Evolutionary conservation across 2,113 vertebrate species (phyloP).

Genomic region (Odocoileus virginianus): DNA sequence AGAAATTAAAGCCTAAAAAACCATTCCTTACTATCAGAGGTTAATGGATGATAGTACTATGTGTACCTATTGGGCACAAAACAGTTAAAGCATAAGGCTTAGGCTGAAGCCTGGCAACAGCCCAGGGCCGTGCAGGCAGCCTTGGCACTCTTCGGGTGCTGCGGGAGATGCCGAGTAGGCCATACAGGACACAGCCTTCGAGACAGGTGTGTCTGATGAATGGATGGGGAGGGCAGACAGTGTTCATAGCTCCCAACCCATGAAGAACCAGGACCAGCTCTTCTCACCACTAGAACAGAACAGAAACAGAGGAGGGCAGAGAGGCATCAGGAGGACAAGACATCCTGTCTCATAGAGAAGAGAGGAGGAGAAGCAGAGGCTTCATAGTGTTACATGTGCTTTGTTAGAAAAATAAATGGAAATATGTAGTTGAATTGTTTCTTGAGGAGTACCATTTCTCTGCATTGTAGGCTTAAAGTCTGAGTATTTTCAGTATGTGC

Average conservation of each 20-base stretch:
- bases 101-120: neutral
- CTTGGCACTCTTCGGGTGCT: neutral
- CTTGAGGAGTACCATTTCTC: neutral
- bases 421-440: neutral
- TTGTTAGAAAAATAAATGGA: neutral
- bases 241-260: neutral
- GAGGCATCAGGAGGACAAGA: neutral
- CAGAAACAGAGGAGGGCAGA: neutral
- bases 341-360: neutral
- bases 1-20: constrained; percentile 13
- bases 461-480: neutral
- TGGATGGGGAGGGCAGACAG: too few relatives aligned
- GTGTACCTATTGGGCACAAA: neutral
- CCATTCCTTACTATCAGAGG: neutral
- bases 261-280: neutral
- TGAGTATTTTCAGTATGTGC: neutral
- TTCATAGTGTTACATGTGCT: neutral
- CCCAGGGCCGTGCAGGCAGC: neutral
- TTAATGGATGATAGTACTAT: neutral
- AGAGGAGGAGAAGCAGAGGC: neutral
- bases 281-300: neutral
- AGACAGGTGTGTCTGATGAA: neutral
- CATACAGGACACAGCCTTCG: neutral
- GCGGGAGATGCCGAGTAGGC: neutral
- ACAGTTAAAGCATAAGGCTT: neutral